Conservation (phyloP, 2,113 vertebrate species). For the Pongo pygmaeus region DNA sequence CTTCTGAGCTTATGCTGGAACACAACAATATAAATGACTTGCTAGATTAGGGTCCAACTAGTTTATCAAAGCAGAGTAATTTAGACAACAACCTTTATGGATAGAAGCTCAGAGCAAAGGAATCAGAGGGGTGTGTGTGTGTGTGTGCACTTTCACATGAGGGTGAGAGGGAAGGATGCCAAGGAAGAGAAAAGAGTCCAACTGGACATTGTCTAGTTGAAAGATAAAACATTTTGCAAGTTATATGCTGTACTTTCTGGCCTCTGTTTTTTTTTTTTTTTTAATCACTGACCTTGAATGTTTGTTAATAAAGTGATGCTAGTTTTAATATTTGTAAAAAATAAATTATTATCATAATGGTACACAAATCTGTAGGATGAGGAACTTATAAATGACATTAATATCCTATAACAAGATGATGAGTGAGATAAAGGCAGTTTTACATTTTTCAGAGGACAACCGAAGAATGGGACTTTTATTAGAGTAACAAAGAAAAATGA, state of each 20-base stretch:
- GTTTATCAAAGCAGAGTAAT: slow-evolving; percentile 26
- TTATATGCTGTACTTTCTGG: neutral
- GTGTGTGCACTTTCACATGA: neutral
- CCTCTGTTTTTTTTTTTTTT: neutral
- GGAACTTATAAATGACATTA: neutral
- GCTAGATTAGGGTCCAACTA: neutral
- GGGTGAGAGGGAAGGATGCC: neutral
- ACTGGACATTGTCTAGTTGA: neutral
- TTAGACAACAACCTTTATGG: neutral
- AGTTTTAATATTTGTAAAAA: slow-evolving; percentile 44
- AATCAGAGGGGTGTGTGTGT: neutral
- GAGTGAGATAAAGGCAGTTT: neutral
- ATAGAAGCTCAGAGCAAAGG: neutral
- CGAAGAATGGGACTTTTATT: neutral
- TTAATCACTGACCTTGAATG: neutral
- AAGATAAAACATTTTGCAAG: neutral
- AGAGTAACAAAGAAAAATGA: slow-evolving; percentile 14
- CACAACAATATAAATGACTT: neutral
- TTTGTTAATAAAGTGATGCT: neutral
- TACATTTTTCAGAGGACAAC: neutral
- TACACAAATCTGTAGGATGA: neutral
- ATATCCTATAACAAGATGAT: neutral
- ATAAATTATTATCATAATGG: neutral
- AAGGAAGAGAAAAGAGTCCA: neutral
- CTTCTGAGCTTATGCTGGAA: neutral